A percentile compares a stretch with the other conserved stretches of the same genome.
phyloP scores from a whole-genome alignment of 1,140 invertebrate genomes.

The Hermetia illucens region DNA sequence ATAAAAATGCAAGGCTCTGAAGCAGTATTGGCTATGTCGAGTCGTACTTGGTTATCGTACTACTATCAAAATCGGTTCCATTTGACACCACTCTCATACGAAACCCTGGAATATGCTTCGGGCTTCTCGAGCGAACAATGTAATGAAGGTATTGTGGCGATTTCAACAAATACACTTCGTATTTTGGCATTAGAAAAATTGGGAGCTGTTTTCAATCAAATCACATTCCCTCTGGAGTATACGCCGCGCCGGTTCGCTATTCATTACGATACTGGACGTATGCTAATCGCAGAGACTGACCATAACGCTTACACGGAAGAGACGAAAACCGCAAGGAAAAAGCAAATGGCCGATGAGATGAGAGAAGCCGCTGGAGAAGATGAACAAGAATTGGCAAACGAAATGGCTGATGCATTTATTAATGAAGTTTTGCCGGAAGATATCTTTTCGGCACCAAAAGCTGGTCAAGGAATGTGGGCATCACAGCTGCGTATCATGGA shows the following conservation, averaged over 20 bases:
- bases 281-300: constrained; percentile 91
- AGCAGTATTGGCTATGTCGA: constrained; percentile 95
- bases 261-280: constrained; percentile 82
- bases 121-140: constrained; percentile 85
- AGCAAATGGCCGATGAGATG: constrained; percentile 86
- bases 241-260: constrained; percentile 93
- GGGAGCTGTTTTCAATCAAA: constrained; percentile 96
- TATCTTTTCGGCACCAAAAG: constrained; percentile 90
- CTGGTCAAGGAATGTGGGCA: constrained; percentile 93
- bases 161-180: constrained; percentile 91
- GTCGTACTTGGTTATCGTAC: constrained; percentile 95
- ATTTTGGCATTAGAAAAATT: constrained; percentile 97
- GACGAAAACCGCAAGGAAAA: constrained; percentile 75
- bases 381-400: constrained; percentile 85
- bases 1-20: constrained; percentile 91
- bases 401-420: constrained; percentile 94
- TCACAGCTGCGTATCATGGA: constrained; percentile 86
- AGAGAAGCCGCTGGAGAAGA: constrained; percentile 89
- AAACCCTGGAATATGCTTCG: constrained; percentile 93
- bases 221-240: constrained; percentile 80
- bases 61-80: constrained; percentile 96
- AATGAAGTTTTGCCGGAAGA: constrained; percentile 89
- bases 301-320: constrained; percentile 98
- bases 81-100: constrained; percentile 90
- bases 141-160: constrained; percentile 98